Evolutionary conservation across 2,797 vertebrate genomes (phyloP), one percentile per base, ranked within the genome.

Genomic region (Gobio occitaniae): DNA sequence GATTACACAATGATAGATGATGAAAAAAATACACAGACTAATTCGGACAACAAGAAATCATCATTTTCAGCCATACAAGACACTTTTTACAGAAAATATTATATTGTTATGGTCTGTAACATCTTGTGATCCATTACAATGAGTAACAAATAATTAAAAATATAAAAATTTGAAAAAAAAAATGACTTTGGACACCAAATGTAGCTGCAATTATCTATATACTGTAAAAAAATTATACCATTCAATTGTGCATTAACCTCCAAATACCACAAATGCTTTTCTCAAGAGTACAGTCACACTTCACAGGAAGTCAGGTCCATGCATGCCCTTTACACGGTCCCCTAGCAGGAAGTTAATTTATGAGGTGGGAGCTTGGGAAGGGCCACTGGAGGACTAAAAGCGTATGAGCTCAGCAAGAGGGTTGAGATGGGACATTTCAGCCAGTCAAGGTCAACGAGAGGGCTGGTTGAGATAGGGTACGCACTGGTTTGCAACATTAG

Each of bases 271-370:
- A 63, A 61, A 61, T 76, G 50, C 21, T 59, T 71, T 44, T 84
- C 61, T 82, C 71, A 11, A 16, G 47, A 50, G 69, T 68, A 41
- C 82, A 65, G 10, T 47, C 13, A 6, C 81, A 47, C 78, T 32
- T 61, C 36, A 25, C 82, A 82, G 82, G 82, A 82, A 83, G 71
- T 85, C 78, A 72, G 21, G 70, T 81, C 69, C 50, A 44, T 19
- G 54, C 68, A 19, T 56, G 36, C 19, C 75, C 72, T 82, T 82
- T 32, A 54, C 71, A 69, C 80, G 78, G 85, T 66, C 86, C 77
- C 85, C 78, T 54, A 36, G 65, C 84, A 93, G 91, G 90, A 93
- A 93, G 87, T 72, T 54, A 81, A 87, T 95, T 93, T 92, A 94
- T 88, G 88, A 90, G 84, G 82, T 88, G 80, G 72, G 88, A 92